Conservation (phyloP, 2,113 vertebrate genomes). For the Peromyscus leucopus region DNA sequence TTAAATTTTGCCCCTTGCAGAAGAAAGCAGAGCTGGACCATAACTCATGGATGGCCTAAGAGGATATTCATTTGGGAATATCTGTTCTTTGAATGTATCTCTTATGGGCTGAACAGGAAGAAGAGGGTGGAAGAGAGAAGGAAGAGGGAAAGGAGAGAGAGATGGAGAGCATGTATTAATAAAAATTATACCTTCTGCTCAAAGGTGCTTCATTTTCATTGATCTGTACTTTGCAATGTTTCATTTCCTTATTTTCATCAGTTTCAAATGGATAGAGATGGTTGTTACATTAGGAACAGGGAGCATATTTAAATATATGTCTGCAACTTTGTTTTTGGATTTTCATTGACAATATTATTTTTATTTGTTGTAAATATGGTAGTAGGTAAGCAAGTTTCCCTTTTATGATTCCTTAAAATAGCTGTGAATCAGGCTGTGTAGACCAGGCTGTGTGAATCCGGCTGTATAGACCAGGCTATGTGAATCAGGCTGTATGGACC, state of each 20-base stretch:
- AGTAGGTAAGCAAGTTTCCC: background rate
- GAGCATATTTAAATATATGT: slow-evolving; percentile 36
- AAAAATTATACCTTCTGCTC: background rate
- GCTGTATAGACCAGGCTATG: too few species aligned
- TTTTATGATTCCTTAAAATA: background rate
- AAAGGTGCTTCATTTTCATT: background rate
- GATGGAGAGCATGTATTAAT: background rate
- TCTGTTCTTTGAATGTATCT: slow-evolving; percentile 48
- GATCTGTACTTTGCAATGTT: background rate
- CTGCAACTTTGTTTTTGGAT: background rate
- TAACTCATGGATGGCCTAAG: background rate
- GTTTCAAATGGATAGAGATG: background rate
- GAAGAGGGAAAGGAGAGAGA: background rate
- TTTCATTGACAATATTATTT: slow-evolving; percentile 26
- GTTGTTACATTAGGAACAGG: background rate
- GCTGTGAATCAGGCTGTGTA: background rate
- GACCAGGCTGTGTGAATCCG: too few species aligned
- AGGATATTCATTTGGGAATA: background rate
- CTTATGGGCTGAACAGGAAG: background rate
- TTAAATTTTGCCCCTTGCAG: background rate
- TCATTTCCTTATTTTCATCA: slow-evolving; percentile 4
- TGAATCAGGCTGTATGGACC: too few species aligned
- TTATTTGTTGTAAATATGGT: background rate
- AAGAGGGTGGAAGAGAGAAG: background rate
- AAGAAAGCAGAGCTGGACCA: background rate